Conservation (phyloP, 2,113 vertebrate genomes). For the Corapipo altera region DNA sequence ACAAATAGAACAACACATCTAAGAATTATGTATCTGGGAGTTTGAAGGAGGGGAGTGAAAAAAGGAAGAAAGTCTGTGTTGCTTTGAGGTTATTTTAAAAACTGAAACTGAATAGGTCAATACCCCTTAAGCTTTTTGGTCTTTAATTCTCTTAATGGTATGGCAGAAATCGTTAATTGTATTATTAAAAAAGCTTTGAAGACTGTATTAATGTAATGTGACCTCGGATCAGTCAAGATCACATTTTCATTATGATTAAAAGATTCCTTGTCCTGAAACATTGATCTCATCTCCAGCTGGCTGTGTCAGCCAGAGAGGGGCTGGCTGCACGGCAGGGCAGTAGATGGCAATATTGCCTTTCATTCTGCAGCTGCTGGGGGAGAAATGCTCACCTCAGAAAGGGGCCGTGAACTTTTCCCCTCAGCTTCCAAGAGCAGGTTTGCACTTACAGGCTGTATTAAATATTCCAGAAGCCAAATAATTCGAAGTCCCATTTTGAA, state of each 20-base stretch:
- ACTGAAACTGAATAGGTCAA: constrained; percentile 26
- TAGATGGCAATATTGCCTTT: constrained; percentile 75
- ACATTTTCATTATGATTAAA: constrained; percentile 45
- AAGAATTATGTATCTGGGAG: not conserved
- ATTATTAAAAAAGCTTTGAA: constrained; percentile 32
- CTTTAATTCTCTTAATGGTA: constrained; percentile 35
- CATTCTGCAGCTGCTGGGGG: not conserved
- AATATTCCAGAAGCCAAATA: constrained; percentile 11
- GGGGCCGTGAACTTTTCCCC: constrained; percentile 54
- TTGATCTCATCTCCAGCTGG: constrained; percentile 9
- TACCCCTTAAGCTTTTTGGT: constrained; percentile 25
- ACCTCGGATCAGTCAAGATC: constrained; percentile 24
- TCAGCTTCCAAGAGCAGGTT: not conserved
- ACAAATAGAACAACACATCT: not conserved
- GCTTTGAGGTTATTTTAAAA: constrained; percentile 31
- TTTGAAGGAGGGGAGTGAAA: not conserved
- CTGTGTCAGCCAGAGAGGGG: not conserved
- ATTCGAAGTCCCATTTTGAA: not conserved
- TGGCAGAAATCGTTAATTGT: constrained; percentile 15
- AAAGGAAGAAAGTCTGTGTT: not conserved
- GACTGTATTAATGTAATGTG: constrained; percentile 25
- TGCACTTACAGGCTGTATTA: not conserved
- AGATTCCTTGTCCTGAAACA: constrained; percentile 22
- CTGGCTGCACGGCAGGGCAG: not conserved
- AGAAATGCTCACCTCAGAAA: constrained; percentile 17